Conservation (phyloP, 1,140 invertebrate species). For the Atta colombica region DNA sequence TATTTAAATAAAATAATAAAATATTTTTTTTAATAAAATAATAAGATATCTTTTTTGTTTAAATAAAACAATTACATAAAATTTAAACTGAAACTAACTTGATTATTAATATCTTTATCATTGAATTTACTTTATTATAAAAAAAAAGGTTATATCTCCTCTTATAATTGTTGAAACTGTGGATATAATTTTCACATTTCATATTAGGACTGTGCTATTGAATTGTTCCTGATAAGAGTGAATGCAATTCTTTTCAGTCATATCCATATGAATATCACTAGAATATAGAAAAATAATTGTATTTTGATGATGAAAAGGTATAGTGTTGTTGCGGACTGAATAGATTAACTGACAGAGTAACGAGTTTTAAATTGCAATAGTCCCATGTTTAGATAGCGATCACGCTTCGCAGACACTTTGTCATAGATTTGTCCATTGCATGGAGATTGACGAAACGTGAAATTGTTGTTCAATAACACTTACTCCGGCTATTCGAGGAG, state of each 20-base stretch:
- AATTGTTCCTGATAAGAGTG: constrained; percentile 19
- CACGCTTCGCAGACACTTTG: constrained; percentile 26
- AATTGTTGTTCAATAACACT: constrained; percentile 53
- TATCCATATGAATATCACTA: background rate
- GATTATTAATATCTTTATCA: background rate
- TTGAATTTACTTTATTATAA: background rate
- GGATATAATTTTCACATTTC: constrained; percentile 22
- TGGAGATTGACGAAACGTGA: constrained; percentile 37
- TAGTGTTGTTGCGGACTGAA: background rate
- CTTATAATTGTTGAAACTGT: background rate
- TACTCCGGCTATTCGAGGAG: constrained; percentile 14
- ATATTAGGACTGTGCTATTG: background rate
- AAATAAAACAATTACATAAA: constrained; percentile 1
- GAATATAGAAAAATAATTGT: constrained; percentile 19
- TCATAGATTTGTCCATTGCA: constrained; percentile 13
- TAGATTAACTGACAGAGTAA: constrained; percentile 52
- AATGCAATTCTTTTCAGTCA: constrained; percentile 8
- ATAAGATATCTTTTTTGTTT: background rate
- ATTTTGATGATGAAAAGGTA: constrained; percentile 12
- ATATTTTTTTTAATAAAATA: background rate
- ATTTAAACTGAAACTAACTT: background rate
- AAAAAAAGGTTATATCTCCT: background rate
- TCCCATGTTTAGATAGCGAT: constrained; percentile 39
- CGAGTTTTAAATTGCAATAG: constrained; percentile 60
- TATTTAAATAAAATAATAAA: background rate